Evolutionary conservation across 1,140 invertebrate genomes (phyloP).

Genomic region (Drosophila arizonae): DNA sequence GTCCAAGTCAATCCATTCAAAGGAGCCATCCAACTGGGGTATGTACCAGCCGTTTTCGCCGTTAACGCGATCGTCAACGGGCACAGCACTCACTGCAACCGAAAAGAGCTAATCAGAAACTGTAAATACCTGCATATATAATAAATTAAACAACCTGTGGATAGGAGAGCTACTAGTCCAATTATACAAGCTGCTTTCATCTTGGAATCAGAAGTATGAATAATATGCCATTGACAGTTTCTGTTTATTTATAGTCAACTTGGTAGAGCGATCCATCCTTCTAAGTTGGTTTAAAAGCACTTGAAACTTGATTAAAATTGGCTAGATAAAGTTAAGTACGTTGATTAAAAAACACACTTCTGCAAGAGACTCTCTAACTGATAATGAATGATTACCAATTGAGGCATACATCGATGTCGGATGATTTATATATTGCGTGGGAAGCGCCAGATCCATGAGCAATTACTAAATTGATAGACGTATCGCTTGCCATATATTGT

Average conservation of each 20-base stretch:
- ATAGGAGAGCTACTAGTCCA: conserved; percentile 46
- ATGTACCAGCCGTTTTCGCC: conserved; percentile 34
- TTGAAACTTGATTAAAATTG: conserved; percentile 38
- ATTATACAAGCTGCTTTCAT: conserved; percentile 59
- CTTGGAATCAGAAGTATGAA: conserved; percentile 16
- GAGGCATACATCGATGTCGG: not conserved
- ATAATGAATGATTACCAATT: conserved; percentile 31
- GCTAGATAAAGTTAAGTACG: conserved; percentile 28
- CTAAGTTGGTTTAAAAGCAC: conserved; percentile 39
- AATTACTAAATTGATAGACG: conserved; percentile 4
- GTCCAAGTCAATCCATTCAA: conserved; percentile 34
- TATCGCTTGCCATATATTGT: not conserved
- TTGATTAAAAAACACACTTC: conserved; percentile 48
- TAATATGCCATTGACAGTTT: conserved; percentile 21
- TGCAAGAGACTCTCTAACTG: conserved; percentile 22
- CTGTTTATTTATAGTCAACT: conserved; percentile 56
- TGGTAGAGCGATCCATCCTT: conserved; percentile 29
- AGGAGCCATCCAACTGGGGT: conserved; percentile 14
- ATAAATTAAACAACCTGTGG: conserved; percentile 34
- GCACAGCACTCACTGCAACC: not conserved
- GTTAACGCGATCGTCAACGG: conserved; percentile 12
- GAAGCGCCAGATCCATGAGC: not conserved
- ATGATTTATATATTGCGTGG: conserved; percentile 19
- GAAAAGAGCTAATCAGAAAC: too few species aligned
- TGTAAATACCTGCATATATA: not conserved